Base-by-base conservation (phyloP, 2,113 vertebrate species). In the Trichechus manatus region DNA sequence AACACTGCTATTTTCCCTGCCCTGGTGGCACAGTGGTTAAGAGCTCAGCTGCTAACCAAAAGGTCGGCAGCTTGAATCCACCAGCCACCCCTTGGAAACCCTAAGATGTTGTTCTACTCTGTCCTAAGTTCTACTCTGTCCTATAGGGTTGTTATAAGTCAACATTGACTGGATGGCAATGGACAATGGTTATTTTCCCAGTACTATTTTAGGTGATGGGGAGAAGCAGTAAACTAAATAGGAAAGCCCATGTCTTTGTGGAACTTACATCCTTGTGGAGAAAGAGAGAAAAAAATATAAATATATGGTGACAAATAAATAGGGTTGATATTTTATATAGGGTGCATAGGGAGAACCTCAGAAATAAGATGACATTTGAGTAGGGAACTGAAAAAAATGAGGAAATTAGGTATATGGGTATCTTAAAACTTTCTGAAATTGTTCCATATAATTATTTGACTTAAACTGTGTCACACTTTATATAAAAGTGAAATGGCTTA, bases 401-500 rank as follows among this genome's bases (percentile, higher is more conserved):
- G 17, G 39, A 42, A 44, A 44, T 13, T 6, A 23, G 5, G 0
- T 44, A 11, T 44, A 5, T 77, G 23, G n/a, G 20, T 75, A 63
- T 86, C 1, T 20, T 2, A 61, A 31, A 91, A 91, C 42, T 89
- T 89, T 87, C 39, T 92, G 31, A 61, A 83, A 88, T 42, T 89
- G 1, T 74, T 90, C 27, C 39, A 9, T 70, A 0, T 47, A 74
- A 82, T n/a, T 53, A 39, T 75, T 86, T 89, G 39, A 82, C 3
- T 93, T 44, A 47, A 36, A 85, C n/a, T 50, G 1, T 72, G 0
- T 29, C 29, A 1, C 1, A 89, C 33, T 56, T 78, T 70, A 89
- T 72, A 70, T 53, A 74, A 79, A 95, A 95, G 10, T 89, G 39
- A 87, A 75, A 63, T 84, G 36, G 22, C 17, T 89, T 95, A 36